Conservation (phyloP, 2,888 invertebrate genomes). For the Melolontha melolontha region DNA sequence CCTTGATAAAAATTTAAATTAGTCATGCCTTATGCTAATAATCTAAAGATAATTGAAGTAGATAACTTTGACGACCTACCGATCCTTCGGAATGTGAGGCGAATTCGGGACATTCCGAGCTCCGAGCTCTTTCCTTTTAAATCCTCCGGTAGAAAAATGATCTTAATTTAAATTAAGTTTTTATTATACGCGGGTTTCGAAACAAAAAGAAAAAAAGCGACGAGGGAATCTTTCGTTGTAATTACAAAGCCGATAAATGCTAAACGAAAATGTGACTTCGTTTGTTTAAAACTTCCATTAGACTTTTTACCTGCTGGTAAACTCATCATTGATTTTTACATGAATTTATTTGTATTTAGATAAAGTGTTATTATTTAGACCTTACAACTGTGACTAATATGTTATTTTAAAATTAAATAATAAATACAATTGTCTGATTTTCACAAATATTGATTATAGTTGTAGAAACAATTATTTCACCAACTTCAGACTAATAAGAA, state of each 20-base stretch:
- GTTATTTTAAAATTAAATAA: too few relatives aligned
- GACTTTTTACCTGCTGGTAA: background rate
- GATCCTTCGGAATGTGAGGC: slow-evolving; percentile 8
- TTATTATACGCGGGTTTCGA: slow-evolving; percentile 6
- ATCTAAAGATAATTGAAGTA: slow-evolving; percentile 34
- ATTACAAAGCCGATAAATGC: slow-evolving; percentile 10
- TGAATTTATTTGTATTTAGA: too few relatives aligned
- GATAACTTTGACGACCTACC: slow-evolving; percentile 25
- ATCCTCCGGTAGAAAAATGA: slow-evolving; percentile 14
- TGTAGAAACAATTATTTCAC: too few relatives aligned
- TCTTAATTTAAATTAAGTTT: slow-evolving; percentile 16
- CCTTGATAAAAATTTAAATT: slow-evolving; percentile 35
- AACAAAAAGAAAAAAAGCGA: background rate
- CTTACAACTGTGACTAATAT: too few relatives aligned
- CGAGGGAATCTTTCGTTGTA: background rate
- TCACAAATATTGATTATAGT: too few relatives aligned
- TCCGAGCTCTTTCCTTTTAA: background rate
- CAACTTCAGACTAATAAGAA: too few relatives aligned
- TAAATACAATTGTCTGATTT: too few relatives aligned
- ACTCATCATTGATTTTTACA: too few relatives aligned
- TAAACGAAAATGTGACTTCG: too few relatives aligned
- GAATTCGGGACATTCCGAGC: slow-evolving; percentile 2
- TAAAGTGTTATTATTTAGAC: too few relatives aligned
- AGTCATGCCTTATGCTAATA: slow-evolving; percentile 31
- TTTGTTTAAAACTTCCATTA: too few relatives aligned